Evolutionary conservation across 2,113 vertebrate genomes (phyloP), one percentile per base, ranked within the genome.

Genomic region (Nipponia nippon): DNA sequence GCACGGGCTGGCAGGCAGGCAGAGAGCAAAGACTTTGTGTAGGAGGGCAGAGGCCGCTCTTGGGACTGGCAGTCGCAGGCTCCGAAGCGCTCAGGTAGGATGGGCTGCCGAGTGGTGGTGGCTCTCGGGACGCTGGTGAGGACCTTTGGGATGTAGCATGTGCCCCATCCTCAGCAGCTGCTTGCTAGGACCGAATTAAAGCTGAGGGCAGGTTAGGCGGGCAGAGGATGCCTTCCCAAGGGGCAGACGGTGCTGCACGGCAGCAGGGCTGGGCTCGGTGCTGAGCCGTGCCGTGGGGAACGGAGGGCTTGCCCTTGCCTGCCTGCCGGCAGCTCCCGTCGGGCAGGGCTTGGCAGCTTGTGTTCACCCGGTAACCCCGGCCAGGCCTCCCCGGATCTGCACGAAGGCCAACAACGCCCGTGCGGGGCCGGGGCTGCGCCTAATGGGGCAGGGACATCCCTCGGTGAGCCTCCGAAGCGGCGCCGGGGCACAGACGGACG

Each of bases 401-500:
- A 1, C 1, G 1, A 36, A 40, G 4, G 1, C 10, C 0, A 1
- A 13, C 38, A 49, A 16, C 16, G 30, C 52, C 1, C 1, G 1
- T 4, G 12, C 2, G 2, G 40, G 72, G 22, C 18, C 6, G 11
- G 66, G 55, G 50, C 22, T 58, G 52, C 5, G 15, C 42, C 52
- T 25, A 5, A 14, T 4, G 58, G 36, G 42, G n/a, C 47, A 40
- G 83, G 67, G 42, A 23, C 27, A 11, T 4, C 38, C n/a, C 69
- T 47, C 1, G 26, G 66, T 18, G 44, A 13, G 19, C 13, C 52
- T 58, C 42, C 3, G 2, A 16, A 66, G 79, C 2, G 10, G 0
- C 40, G 86, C 86, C 22, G 25, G 40, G 65, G 59, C 66, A 6
- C n/a, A 3, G 19, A 7, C n/a, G 3, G 18, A 26, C 12, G 20